Percentiles rank a stretch among this genome's conserved stretches.
Conservation (phyloP, 1,140 invertebrate genomes). For the Listronotus bonariensis region DNA sequence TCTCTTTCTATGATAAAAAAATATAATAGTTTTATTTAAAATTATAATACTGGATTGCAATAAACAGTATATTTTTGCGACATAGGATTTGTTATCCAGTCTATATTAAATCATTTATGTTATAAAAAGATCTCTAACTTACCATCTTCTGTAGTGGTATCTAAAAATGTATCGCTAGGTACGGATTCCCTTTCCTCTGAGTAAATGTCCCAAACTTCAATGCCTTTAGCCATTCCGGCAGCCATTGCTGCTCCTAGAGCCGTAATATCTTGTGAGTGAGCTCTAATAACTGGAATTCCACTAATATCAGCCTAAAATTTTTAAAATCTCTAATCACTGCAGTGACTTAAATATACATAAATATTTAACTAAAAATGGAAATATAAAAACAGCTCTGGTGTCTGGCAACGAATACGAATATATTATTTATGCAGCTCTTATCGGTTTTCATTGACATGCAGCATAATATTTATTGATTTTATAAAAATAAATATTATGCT, state of each 20-base stretch:
- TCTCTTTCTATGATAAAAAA: slow-evolving; percentile 79
- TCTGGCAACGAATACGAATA: too few species aligned
- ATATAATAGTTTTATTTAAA: too few species aligned
- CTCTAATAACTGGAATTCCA: slow-evolving; percentile 65
- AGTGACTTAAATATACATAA: too few species aligned
- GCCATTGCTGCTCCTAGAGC: slow-evolving; percentile 89
- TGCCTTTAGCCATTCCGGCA: slow-evolving; percentile 80
- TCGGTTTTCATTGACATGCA: too few species aligned
- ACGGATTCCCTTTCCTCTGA: slow-evolving; percentile 62
- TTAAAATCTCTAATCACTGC: too few species aligned
- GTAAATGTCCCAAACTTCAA: slow-evolving; percentile 59
- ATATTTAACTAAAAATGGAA: too few species aligned
- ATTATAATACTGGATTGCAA: too few species aligned
- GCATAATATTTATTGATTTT: too few species aligned
- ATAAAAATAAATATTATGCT: too few species aligned
- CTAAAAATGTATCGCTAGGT: slow-evolving; percentile 76
- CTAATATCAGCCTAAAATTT: slow-evolving; percentile 47
- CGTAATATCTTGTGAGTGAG: slow-evolving; percentile 86
- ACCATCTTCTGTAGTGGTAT: slow-evolving; percentile 77
- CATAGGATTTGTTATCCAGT: not conserved
- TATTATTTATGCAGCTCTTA: too few species aligned
- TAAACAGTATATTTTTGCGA: too few species aligned
- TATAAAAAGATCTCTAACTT: slow-evolving; percentile 24
- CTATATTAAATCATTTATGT: slow-evolving; percentile 13
- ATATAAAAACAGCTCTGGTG: too few species aligned